Evolutionary conservation across 1,140 invertebrate species (phyloP).

Genomic region (Heliconius melpomene): DNA sequence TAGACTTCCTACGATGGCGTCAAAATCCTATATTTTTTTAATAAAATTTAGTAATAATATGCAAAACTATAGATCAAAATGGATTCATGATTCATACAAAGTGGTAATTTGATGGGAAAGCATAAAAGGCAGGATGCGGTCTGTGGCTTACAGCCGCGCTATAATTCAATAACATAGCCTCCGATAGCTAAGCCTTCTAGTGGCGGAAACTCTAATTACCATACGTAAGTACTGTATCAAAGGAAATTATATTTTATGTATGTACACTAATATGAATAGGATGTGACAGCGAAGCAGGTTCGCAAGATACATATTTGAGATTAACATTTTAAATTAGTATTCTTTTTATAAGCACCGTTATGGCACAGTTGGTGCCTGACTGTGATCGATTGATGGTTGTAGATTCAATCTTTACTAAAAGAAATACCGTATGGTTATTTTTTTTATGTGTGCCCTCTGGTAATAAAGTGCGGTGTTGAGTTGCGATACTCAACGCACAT

Average conservation of each 20-base stretch:
- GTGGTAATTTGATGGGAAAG: conserved; percentile 8
- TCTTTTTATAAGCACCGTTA: too few species aligned
- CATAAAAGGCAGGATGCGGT: conserved; percentile 14
- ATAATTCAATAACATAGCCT: conserved; percentile 13
- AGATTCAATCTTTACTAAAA: too few species aligned
- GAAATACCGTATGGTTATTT: too few species aligned
- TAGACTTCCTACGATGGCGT: too few species aligned
- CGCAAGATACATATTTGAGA: neutral
- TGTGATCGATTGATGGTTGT: too few species aligned
- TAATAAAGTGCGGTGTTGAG: too few species aligned
- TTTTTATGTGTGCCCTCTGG: too few species aligned
- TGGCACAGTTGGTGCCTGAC: too few species aligned
- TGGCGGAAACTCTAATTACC: neutral
- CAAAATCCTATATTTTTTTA: too few species aligned
- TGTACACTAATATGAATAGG: neutral
- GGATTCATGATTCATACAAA: neutral
- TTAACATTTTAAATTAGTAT: neutral
- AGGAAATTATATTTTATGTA: neutral
- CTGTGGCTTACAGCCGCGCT: conserved; percentile 9
- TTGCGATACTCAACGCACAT: too few species aligned
- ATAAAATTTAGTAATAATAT: neutral
- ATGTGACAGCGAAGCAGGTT: conserved; percentile 2
- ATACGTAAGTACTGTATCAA: neutral
- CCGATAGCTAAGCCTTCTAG: conserved; percentile 3
- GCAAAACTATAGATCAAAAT: neutral